These are phyloP conservation scores for Micromys minutus DNA, from an alignment of 2,113 vertebrate species.

Conservation along the genomic window DNA sequence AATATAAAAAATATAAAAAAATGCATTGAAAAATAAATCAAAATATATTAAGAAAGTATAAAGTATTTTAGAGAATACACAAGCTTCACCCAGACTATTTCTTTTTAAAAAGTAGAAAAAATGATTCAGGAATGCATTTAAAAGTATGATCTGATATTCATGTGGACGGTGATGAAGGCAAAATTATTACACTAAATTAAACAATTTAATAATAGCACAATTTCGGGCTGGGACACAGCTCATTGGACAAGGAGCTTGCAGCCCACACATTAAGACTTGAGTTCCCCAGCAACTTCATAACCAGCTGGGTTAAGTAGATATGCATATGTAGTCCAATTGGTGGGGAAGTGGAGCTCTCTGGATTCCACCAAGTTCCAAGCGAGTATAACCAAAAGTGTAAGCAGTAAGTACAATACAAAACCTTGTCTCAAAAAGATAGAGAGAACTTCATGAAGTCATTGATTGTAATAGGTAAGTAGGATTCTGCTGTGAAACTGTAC, in stretches of 20 bases:
- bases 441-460: too few species aligned
- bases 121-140: background rate
- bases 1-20: background rate
- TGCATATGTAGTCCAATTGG: too few species aligned
- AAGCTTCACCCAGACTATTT: background rate
- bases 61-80: background rate
- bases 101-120: background rate
- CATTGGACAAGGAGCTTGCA: background rate
- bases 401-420: too few species aligned
- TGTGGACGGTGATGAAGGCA: background rate
- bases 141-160: background rate
- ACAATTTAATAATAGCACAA: background rate
- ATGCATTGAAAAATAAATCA: background rate
- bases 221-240: background rate
- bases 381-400: background rate
- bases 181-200: background rate
- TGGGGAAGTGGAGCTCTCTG: background rate
- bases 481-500: too few species aligned
- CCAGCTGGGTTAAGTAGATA: background rate
- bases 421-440: background rate
- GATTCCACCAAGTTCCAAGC: background rate
- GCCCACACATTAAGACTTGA: background rate
- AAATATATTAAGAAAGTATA: background rate
- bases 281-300: too few species aligned
- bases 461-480: too few species aligned